Evolutionary conservation across 2,888 invertebrate genomes (phyloP).

Genomic region (Metalampra italica): DNA sequence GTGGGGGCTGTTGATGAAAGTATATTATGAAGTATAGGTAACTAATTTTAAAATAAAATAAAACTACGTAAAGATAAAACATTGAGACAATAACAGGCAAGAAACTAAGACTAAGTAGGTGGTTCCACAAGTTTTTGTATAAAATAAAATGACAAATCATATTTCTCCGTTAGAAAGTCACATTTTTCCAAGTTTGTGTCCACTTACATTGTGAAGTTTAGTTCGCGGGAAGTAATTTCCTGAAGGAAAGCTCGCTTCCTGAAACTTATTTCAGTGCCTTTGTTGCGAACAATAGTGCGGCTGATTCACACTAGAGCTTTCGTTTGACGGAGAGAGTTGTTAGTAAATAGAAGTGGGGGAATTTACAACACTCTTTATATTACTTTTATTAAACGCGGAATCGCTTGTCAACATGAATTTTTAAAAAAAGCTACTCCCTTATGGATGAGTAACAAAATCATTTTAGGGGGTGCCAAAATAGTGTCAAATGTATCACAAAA

Average conservation of each 20-base stretch:
- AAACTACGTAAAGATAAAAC: neutral
- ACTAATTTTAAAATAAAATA: too few species aligned
- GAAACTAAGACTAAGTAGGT: neutral
- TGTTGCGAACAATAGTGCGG: conserved; percentile 62
- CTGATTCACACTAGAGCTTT: conserved; percentile 54
- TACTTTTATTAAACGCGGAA: too few species aligned
- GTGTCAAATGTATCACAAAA: too few species aligned
- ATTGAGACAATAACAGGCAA: neutral
- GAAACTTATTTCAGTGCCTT: conserved; percentile 60
- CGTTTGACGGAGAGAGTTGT: conserved; percentile 9
- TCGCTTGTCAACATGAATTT: too few species aligned
- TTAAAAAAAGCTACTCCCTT: too few species aligned
- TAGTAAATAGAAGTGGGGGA: neutral
- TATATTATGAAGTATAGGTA: too few species aligned
- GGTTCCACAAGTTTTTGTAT: neutral
- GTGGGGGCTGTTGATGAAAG: too few species aligned
- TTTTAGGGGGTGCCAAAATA: too few species aligned
- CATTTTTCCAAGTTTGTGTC: conserved; percentile 11
- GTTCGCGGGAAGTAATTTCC: conserved; percentile 57
- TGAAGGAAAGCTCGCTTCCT: conserved; percentile 54
- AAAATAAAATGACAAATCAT: conserved; percentile 1
- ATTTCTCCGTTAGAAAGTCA: conserved; percentile 6
- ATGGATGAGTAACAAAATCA: too few species aligned
- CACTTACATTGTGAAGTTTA: conserved; percentile 14
- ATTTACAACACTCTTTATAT: neutral